Conservation (phyloP, 2,888 invertebrate genomes). For the Caenorhabditis sp. region DNA sequence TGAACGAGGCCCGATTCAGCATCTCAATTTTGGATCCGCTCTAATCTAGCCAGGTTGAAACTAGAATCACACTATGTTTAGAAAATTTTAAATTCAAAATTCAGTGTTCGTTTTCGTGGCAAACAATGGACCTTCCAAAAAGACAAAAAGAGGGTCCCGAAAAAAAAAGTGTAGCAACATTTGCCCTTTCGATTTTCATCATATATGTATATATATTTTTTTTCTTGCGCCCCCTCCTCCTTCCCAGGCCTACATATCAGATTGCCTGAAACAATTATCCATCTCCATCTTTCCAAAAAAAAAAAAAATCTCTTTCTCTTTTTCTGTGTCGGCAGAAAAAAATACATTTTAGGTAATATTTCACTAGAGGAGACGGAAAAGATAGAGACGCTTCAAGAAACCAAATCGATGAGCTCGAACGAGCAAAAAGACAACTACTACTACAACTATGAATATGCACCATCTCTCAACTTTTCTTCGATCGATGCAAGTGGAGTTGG, state of each 20-base stretch:
- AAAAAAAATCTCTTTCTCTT: constrained; percentile 2
- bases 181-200: neutral
- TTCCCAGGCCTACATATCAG: constrained; percentile 3
- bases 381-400: constrained; percentile 1
- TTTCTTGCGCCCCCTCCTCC: neutral
- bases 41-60: too few species aligned
- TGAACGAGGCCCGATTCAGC: too few species aligned
- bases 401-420: neutral
- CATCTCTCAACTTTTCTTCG: constrained; percentile 5
- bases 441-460: neutral
- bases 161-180: constrained; percentile 5
- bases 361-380: neutral
- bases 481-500: constrained; percentile 1
- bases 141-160: too few species aligned
- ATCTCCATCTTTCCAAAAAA: neutral
- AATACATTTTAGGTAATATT: neutral
- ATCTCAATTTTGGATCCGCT: too few species aligned
- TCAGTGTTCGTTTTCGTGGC: too few species aligned
- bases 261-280: neutral
- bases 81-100: too few species aligned
- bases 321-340: neutral
- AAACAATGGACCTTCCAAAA: too few species aligned
- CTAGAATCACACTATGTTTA: too few species aligned
- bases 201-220: constrained; percentile 4
- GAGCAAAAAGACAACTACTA: neutral